Base-by-base conservation (phyloP, 2,888 invertebrate genomes). In the Aquatica leii region DNA sequence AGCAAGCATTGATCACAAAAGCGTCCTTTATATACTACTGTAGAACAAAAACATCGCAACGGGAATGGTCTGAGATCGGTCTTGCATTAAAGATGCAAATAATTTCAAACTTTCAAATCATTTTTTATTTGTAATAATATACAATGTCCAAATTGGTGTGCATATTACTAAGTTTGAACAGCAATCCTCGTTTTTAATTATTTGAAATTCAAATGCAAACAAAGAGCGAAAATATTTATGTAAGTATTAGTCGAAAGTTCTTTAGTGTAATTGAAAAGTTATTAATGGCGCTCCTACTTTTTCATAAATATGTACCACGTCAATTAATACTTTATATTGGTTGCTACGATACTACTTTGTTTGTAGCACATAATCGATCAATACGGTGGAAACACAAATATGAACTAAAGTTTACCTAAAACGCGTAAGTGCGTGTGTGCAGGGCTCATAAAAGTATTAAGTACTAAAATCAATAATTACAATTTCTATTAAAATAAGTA, bases 281-380 rank as follows among this genome's bases (percentile, higher is more conserved):
- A 18, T 46, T 18, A 17, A 18, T 18, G 18, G 46, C 9, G 18
- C 11, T 37, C 2, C 37, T 37, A 46, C 17, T 18, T 18, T 43
- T 46, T 46, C 18, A 12, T 37, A 20, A 20, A 18, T 46, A n/a
- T 46, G 18, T 20, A 18, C 18, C 3, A 5, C 18, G 18, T 4
- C 24, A 24, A 24, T 46, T 17, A 46, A 46, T 46, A 46, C 18
- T 46, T 46, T 46, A 46, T 46, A n/a, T 20, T 11, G 43, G 58
- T 58, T 58, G 58, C 58, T 58, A 58, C 17, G 58, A 41, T 58
- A 58, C 58, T 50, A 21, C 51, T 58, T 58, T 58, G 58, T 58
- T 58, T 58, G 58, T 58, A 58, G 58, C 41, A 40, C 41, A 17
- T 41, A 18, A 37, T 50, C 41, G 51, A 58, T 58, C 58, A 51